These are phyloP conservation scores for Aquatica leii DNA, from an alignment of 2,888 invertebrate species.

Conservation along the genomic window DNA sequence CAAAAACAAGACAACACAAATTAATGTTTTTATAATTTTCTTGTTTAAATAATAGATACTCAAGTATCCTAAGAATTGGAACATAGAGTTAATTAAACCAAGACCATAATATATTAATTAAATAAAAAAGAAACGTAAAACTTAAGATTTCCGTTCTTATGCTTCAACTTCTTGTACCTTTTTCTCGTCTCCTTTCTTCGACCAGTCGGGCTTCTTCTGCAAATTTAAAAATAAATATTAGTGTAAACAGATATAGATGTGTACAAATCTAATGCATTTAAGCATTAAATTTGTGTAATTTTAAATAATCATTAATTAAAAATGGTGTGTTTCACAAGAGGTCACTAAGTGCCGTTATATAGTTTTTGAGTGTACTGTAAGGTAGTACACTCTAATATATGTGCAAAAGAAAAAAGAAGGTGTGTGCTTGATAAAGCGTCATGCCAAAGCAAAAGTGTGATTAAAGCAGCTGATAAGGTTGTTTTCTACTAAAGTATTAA, in stretches of 20 bases:
- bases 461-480: too few species aligned
- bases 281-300: too few species aligned
- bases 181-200: constrained; percentile 88
- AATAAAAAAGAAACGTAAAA: neutral
- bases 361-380: neutral
- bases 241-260: too few species aligned
- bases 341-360: neutral
- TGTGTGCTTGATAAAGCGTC: too few species aligned
- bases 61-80: neutral
- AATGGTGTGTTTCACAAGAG: neutral
- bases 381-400: neutral
- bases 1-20: neutral
- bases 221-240: constrained; percentile 51
- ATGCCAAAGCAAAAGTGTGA: too few species aligned
- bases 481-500: too few species aligned
- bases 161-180: constrained; percentile 88
- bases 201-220: constrained; percentile 96
- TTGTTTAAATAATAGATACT: constrained; percentile 10
- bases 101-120: constrained; percentile 5
- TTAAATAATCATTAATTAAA: neutral
- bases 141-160: constrained; percentile 62
- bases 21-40: neutral
- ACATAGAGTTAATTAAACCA: constrained; percentile 9
- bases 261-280: too few species aligned
- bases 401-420: too few species aligned